A percentile compares a stretch with the other conserved stretches of the same genome.
Evolutionary conservation across 2,888 invertebrate genomes (phyloP).

Genomic region (Tromatobia lineatoria): DNA sequence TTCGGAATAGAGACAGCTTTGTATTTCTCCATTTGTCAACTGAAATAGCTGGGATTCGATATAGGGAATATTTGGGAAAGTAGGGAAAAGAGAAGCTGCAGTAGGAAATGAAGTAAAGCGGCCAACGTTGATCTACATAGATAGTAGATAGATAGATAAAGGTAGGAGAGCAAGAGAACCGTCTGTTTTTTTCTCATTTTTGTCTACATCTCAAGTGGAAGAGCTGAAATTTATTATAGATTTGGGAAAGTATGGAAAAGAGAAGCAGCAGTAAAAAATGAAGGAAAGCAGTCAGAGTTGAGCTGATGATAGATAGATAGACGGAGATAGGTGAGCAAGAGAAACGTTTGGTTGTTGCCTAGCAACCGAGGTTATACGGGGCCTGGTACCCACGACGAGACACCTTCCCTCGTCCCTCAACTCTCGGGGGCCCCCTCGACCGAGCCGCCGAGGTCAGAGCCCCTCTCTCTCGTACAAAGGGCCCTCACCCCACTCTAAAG

Average conservation of each 20-base stretch:
- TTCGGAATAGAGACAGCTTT: too few species aligned
- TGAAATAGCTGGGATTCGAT: too few species aligned
- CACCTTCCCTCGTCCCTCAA: conserved; percentile 53
- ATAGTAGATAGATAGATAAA: too few species aligned
- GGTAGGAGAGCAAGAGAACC: too few species aligned
- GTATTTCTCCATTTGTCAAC: too few species aligned
- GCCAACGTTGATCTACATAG: too few species aligned
- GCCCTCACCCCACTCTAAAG: conserved; percentile 67
- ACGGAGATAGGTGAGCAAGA: conserved; percentile 56
- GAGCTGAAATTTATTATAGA: background rate
- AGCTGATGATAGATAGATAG: conserved; percentile 25
- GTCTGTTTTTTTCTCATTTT: background rate
- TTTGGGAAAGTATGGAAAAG: conserved; percentile 13
- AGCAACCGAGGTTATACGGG: conserved; percentile 74
- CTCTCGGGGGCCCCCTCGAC: conserved; percentile 73
- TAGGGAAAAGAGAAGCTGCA: too few species aligned
- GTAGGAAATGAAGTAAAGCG: too few species aligned
- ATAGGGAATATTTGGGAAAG: too few species aligned
- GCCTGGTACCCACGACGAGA: conserved; percentile 48
- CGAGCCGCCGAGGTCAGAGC: conserved; percentile 81
- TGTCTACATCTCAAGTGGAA: background rate
- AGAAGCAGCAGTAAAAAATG: background rate
- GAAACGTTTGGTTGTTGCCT: conserved; percentile 77
- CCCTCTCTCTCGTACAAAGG: conserved; percentile 76
- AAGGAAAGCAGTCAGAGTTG: conserved; percentile 9